Percentiles rank a stretch among this genome's conserved stretches.
Conservation (phyloP, 37 sponge, comb jelly and placozoan species). For the Corticium candelabrum region DNA sequence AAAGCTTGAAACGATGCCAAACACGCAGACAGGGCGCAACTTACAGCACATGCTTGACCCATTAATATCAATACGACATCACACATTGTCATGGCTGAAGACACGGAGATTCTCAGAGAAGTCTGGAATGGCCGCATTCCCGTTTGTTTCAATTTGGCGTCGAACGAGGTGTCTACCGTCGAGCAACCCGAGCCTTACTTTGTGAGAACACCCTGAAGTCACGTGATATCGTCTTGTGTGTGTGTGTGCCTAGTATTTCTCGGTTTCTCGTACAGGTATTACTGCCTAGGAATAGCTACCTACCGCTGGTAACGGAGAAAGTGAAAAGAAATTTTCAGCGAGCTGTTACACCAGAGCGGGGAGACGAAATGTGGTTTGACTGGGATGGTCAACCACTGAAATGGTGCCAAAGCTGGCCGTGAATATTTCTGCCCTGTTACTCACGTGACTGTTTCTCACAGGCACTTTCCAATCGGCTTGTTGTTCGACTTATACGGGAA, state of each 20-base stretch:
- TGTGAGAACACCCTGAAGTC: conserved; percentile 43
- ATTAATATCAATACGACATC: no score
- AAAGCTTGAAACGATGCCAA: no score
- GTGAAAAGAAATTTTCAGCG: conserved; percentile 7
- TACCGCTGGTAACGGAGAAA: conserved; percentile 64
- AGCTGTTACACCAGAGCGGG: neutral
- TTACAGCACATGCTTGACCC: no score
- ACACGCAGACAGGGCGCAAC: no score
- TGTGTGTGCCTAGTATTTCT: neutral
- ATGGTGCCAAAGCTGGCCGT: conserved; percentile 42
- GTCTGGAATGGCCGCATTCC: conserved; percentile 97
- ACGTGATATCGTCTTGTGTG: neutral
- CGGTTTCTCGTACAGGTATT: conserved; percentile 37
- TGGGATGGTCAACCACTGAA: conserved; percentile 68
- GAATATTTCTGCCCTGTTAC: no score
- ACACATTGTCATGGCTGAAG: conserved; percentile 43
- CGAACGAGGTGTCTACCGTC: conserved; percentile 47
- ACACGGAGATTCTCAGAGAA: conserved; percentile 42
- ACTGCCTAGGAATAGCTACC: conserved; percentile 61
- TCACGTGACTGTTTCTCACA: conserved; percentile 10
- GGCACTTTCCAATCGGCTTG: conserved; percentile 89
- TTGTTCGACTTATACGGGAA: conserved; percentile 69
- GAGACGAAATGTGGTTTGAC: conserved; percentile 75
- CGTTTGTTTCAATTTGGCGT: conserved; percentile 70
- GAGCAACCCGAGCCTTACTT: conserved; percentile 54